These are phyloP conservation scores for Strigamia maritima DNA, from an alignment of 2,888 invertebrate species.

Conservation along the genomic window DNA sequence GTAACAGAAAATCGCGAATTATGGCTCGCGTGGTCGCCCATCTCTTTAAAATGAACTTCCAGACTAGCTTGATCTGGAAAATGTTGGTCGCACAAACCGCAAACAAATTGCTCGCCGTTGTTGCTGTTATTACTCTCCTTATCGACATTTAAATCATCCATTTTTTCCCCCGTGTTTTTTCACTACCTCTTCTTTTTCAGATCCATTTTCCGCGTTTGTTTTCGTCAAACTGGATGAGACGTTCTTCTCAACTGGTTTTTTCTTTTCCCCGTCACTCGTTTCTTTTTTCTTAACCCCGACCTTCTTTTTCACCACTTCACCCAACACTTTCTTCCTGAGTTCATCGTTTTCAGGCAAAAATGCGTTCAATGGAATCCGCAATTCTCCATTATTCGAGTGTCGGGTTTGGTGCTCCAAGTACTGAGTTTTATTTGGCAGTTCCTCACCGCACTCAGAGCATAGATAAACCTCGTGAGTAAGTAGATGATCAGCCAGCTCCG, in stretches of 20 bases:
- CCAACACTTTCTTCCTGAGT: conserved; percentile 24
- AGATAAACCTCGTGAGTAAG: conserved; percentile 30
- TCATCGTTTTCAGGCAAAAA: conserved; percentile 31
- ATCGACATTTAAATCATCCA: not conserved
- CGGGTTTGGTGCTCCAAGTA: conserved; percentile 28
- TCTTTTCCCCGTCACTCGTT: not conserved
- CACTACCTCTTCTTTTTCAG: not conserved
- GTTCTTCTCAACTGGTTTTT: not conserved
- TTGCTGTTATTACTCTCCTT: not conserved
- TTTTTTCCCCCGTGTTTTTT: not conserved
- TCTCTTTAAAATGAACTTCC: conserved; percentile 31
- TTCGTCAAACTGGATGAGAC: not conserved
- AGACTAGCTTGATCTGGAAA: conserved; percentile 35
- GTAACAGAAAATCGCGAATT: conserved; percentile 37
- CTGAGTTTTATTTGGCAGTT: conserved; percentile 32
- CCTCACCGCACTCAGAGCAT: conserved; percentile 31
- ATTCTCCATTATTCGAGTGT: conserved; percentile 22
- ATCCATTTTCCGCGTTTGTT: not conserved
- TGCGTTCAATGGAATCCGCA: conserved; percentile 23
- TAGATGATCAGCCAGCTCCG: conserved; percentile 33
- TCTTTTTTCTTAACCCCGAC: not conserved
- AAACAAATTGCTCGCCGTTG: conserved; percentile 34
- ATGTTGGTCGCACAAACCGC: conserved; percentile 37
- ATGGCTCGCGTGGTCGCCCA: conserved; percentile 37
- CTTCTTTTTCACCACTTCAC: not conserved